Base-by-base conservation (phyloP, 2,888 invertebrate species). In the Torymus tubicola region DNA sequence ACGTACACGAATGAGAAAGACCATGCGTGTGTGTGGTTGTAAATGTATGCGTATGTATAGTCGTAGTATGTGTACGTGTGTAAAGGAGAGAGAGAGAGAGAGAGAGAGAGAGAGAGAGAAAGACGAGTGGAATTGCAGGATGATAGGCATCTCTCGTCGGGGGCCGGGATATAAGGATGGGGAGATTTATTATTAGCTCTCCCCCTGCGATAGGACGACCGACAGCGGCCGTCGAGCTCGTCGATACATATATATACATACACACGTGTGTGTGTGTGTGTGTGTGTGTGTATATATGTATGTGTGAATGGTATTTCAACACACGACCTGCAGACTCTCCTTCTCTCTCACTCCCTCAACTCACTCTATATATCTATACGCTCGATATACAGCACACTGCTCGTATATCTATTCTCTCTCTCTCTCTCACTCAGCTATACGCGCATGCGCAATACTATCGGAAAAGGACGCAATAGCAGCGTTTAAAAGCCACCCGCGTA, bases 141-240 rank as follows among this genome's bases (percentile, higher is more conserved):
- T 42, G 42, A 42, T 42, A 42, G 42, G 42, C 42, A 42, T 42
- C 42, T 42, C 42, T 42, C 42, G 42, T 42, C 42, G 42, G 42
- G 42, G 42, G 42, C 42, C 42, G 42, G 42, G 5, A 42, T 42
- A 10, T 63, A 53, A 13, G 21, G 65, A 16, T 55, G 65, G 58
- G 74, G 24, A 60, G 61, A 78, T 81, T 82, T 79, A 82, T 82
- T 82, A 82, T 72, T 79, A 79, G 63, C 16, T 63, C 72, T 68
- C 75, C 77, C 64, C 70, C 67, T 73, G 81, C n/a, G 63, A 70
- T 80, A 75, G 78, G 72, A 10, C 60, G 11, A 18, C 13, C 18
- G 31, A 31, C 42, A 42, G 42, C 42, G 42, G 42, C 42, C 8
- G 42, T 8, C 42, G 16, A 57, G n/a, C 55, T 16, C 58, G 21